Percentiles rank a stretch among this genome's conserved stretches.
Conservation (phyloP, 2,113 vertebrate species). For the Dascyllus trimaculatus region DNA sequence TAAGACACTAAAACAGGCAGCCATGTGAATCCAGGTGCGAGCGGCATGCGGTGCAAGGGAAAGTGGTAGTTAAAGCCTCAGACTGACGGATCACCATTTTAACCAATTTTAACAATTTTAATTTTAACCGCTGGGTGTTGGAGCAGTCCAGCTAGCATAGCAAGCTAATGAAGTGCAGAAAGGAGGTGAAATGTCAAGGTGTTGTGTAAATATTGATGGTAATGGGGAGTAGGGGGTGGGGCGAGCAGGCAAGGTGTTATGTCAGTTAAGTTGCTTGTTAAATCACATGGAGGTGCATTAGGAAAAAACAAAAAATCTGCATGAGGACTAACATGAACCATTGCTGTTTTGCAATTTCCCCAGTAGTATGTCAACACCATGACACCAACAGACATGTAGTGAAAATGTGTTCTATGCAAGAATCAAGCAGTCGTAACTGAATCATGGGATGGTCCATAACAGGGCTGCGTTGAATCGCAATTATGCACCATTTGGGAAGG, state of each 20-base stretch:
- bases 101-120: constrained; percentile 54
- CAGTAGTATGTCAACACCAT: too few species aligned
- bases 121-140: constrained; percentile 32
- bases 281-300: not conserved
- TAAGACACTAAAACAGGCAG: constrained; percentile 66
- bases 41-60: constrained; percentile 4
- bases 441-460: not conserved
- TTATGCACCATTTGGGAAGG: not conserved
- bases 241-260: too few species aligned
- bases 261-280: constrained; percentile 9
- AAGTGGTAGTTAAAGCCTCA: constrained; percentile 14
- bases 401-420: not conserved
- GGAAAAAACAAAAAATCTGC: not conserved
- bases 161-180: constrained; percentile 60
- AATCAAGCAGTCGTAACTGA: not conserved
- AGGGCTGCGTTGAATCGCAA: not conserved
- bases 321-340: too few species aligned
- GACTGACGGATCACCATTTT: constrained; percentile 62
- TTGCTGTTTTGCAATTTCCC: too few species aligned
- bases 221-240: too few species aligned
- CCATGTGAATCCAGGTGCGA: constrained; percentile 45
- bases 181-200: constrained; percentile 31
- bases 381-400: not conserved
- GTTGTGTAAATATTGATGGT: constrained; percentile 34
- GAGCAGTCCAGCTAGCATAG: constrained; percentile 26